Percentiles rank a stretch among this genome's conserved stretches.
These are phyloP conservation scores for Leptinotarsa peninsularis DNA, from an alignment of 2,888 invertebrate genomes.

Conservation along the genomic window DNA sequence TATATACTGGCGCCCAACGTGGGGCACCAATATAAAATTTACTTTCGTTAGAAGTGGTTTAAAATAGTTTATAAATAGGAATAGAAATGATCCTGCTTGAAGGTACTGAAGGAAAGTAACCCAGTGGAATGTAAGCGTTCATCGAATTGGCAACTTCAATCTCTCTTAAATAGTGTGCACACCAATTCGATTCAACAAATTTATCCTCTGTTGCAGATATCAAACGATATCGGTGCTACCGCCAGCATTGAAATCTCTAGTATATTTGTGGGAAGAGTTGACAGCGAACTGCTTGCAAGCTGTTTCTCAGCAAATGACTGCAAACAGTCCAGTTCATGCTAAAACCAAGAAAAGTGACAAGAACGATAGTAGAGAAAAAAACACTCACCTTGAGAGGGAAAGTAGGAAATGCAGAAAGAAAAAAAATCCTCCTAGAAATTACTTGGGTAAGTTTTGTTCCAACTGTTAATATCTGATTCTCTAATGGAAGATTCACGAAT, in stretches of 20 bases:
- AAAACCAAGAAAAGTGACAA: conserved; percentile 58
- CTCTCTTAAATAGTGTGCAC: too few relatives aligned
- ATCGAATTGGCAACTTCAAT: too few relatives aligned
- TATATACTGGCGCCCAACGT: too few relatives aligned
- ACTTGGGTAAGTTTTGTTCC: conserved; percentile 55
- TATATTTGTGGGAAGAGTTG: conserved; percentile 91
- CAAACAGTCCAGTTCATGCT: conserved; percentile 69
- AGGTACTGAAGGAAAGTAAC: too few relatives aligned
- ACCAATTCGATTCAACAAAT: not conserved
- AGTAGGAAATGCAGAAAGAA: conserved; percentile 72
- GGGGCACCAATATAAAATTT: too few relatives aligned
- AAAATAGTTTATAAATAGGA: too few relatives aligned
- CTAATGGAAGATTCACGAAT: too few relatives aligned
- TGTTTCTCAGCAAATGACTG: conserved; percentile 71
- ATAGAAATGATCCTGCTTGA: too few relatives aligned
- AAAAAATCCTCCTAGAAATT: conserved; percentile 67
- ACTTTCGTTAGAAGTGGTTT: too few relatives aligned
- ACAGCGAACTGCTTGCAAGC: conserved; percentile 76
- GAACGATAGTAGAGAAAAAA: conserved; percentile 65
- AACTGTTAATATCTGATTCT: not conserved
- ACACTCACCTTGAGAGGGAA: conserved; percentile 62
- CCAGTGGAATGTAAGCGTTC: too few relatives aligned
- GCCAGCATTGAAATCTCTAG: conserved; percentile 87
- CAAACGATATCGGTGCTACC: conserved; percentile 83
- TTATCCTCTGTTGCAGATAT: conserved; percentile 50